Conservation (phyloP, 2,797 vertebrate genomes). For the Aeoliscus strigatus region DNA sequence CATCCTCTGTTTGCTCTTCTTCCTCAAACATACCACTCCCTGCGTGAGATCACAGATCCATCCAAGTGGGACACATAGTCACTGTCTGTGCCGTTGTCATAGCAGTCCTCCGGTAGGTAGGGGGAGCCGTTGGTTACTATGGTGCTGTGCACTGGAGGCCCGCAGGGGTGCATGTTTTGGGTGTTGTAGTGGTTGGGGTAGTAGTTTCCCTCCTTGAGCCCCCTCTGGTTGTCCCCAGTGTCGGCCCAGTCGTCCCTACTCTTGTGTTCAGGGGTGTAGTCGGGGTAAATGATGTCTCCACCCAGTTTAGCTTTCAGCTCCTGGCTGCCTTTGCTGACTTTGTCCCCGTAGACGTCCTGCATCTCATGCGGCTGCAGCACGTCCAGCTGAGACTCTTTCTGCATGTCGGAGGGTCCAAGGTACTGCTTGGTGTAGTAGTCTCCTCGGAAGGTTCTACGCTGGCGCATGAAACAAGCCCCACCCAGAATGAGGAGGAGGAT, state of each 20-base stretch:
- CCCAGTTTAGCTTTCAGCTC: constrained; percentile 75
- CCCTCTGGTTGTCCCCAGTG: constrained; percentile 75
- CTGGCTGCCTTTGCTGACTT: constrained; percentile 73
- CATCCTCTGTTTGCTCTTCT: no score
- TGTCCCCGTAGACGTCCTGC: constrained; percentile 82
- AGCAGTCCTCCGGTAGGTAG: constrained; percentile 86
- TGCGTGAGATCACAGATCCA: constrained; percentile 96
- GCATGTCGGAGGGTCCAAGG: constrained; percentile 94
- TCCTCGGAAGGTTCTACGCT: constrained; percentile 91
- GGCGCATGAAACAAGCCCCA: constrained; percentile 83
- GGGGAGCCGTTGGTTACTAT: constrained; percentile 80
- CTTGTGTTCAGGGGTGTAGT: constrained; percentile 87
- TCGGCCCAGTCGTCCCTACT: constrained; percentile 88
- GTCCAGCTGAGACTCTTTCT: constrained; percentile 95
- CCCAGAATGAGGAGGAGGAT: constrained; percentile 83
- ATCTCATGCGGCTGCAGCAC: constrained; percentile 94
- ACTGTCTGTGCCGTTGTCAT: constrained; percentile 88
- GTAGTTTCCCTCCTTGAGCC: constrained; percentile 74
- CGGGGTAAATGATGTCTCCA: constrained; percentile 85
- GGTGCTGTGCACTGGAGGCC: constrained; percentile 69
- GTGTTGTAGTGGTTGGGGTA: constrained; percentile 73
- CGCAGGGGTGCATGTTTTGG: constrained; percentile 72
- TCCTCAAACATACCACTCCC: constrained; percentile 96
- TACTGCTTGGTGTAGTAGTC: constrained; percentile 99
- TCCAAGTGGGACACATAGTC: constrained; percentile 97